phyloP scores from a whole-genome alignment of 2,113 vertebrate species.

The Otocyon megalotis region DNA sequence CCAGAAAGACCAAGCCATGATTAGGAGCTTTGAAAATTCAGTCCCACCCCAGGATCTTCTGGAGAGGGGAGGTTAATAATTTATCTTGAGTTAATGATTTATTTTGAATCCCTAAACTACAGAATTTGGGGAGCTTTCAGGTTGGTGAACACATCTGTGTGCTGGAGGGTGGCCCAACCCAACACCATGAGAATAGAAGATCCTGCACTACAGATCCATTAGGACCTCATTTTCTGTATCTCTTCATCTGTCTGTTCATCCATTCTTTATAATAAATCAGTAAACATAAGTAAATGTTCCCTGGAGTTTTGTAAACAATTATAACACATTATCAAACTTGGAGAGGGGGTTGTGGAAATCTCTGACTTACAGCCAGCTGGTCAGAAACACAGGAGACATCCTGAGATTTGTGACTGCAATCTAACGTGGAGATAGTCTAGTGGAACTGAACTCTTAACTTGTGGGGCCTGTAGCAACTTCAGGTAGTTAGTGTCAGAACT shows the following conservation, averaged over 20 bases:
- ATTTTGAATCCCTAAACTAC: not conserved
- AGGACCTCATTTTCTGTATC: not conserved
- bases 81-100: not conserved
- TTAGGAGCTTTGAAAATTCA: not conserved
- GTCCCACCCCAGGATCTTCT: not conserved
- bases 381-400: not conserved
- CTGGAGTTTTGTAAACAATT: not conserved
- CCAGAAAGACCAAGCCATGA: not conserved
- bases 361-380: no score
- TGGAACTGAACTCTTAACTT: not conserved
- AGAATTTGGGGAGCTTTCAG: not conserved
- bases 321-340: not conserved
- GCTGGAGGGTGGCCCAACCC: not conserved
- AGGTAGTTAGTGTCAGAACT: no score
- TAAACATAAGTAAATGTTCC: not conserved
- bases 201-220: not conserved
- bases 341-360: not conserved
- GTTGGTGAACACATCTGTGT: not conserved
- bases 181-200: not conserved
- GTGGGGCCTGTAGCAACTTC: not conserved
- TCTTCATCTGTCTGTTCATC: not conserved
- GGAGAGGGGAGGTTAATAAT: not conserved
- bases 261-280: not conserved
- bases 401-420: not conserved
- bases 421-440: not conserved